phyloP scores from a whole-genome alignment of 2,113 vertebrate genomes.

The Salminus brasiliensis region DNA sequence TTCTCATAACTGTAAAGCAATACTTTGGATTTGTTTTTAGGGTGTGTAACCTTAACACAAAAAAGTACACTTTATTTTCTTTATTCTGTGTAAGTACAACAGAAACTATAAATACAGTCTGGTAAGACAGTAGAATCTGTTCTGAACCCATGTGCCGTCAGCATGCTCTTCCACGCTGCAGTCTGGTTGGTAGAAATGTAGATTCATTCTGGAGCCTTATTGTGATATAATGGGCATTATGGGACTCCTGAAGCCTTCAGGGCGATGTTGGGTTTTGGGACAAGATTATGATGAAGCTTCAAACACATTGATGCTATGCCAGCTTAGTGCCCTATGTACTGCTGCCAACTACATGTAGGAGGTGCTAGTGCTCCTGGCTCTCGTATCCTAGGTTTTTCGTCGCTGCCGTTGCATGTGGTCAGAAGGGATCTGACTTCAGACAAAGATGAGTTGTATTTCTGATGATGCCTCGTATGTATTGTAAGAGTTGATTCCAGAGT shows the following conservation, averaged over 20 bases:
- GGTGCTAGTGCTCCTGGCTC: slow-evolving; percentile 24
- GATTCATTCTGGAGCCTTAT: not conserved
- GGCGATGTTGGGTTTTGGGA: not conserved
- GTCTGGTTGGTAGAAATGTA: not conserved
- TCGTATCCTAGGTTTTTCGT: slow-evolving; percentile 14
- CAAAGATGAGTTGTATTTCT: not conserved
- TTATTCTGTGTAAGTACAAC: not conserved
- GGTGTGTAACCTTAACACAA: not conserved
- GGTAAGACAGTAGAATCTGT: not conserved
- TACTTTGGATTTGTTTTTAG: slow-evolving; percentile 7
- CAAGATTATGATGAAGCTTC: not conserved
- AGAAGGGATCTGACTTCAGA: not conserved
- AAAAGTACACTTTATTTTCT: not conserved
- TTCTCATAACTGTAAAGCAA: slow-evolving; percentile 29
- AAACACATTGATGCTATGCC: slow-evolving; percentile 4
- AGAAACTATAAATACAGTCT: too few species aligned
- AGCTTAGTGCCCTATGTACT: slow-evolving; percentile 30
- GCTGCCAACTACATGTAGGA: slow-evolving; percentile 43
- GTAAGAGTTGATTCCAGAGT: slow-evolving; percentile 18
- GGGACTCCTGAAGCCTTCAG: not conserved
- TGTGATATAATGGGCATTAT: not conserved
- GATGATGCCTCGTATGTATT: slow-evolving; percentile 53
- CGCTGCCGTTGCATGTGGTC: slow-evolving; percentile 22
- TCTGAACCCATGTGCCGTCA: slow-evolving; percentile 31
- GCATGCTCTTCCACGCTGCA: not conserved